Percentiles rank a stretch among this genome's conserved stretches.
Evolutionary conservation across 2,888 invertebrate genomes (phyloP).

Genomic region (Clusia tigrina): DNA sequence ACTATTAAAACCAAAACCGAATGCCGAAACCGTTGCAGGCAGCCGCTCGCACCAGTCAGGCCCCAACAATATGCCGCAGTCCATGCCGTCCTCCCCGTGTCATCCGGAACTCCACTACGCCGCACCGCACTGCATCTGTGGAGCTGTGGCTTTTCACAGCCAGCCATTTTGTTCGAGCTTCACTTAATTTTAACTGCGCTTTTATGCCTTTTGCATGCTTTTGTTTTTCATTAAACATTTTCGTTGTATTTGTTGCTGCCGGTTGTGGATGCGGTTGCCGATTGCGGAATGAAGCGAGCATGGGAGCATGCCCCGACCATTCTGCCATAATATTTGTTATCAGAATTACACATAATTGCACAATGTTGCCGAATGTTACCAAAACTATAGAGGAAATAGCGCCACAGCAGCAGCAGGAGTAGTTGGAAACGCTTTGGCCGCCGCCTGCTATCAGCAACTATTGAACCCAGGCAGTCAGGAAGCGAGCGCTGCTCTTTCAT

Average conservation of each 20-base stretch:
- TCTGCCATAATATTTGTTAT: conserved; percentile 35
- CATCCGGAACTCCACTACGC: background rate
- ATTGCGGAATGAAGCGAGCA: conserved; percentile 5
- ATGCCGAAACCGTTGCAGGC: too few relatives aligned
- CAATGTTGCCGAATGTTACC: background rate
- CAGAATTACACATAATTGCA: conserved; percentile 31
- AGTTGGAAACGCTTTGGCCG: too few relatives aligned
- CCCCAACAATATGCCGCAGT: too few relatives aligned
- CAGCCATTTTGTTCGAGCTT: too few relatives aligned
- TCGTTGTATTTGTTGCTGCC: background rate
- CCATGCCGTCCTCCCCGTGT: background rate
- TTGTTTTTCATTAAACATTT: conserved; percentile 6
- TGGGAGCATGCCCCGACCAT: conserved; percentile 27
- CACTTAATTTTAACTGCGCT: conserved; percentile 26
- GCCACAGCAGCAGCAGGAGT: background rate
- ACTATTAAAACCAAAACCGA: too few relatives aligned
- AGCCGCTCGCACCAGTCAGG: too few relatives aligned
- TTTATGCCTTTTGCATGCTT: background rate
- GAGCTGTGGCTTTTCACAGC: too few relatives aligned
- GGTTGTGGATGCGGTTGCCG: background rate
- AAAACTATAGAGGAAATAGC: background rate
- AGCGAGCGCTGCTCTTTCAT: background rate
- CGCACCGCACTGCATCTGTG: too few relatives aligned
- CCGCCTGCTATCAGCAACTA: background rate
- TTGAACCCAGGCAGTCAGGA: background rate